Evolutionary conservation across 2,888 invertebrate genomes (phyloP).

Genomic region (Opisthograptis luteolata): DNA sequence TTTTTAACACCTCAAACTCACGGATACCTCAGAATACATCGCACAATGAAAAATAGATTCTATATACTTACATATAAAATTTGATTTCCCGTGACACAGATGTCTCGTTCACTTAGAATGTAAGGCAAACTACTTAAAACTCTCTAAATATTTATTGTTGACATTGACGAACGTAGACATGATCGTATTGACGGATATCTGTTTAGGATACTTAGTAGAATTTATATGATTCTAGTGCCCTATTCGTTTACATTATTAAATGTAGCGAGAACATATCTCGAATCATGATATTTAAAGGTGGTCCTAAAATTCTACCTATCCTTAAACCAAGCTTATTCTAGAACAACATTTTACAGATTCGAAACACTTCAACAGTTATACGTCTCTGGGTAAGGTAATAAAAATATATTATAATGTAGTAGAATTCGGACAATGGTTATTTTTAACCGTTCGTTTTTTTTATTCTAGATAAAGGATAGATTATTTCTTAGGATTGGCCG

Average conservation of each 20-base stretch:
- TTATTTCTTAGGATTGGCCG: background rate
- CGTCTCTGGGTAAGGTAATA: too few relatives aligned
- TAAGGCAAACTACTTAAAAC: constrained; percentile 13
- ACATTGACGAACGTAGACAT: constrained; percentile 14
- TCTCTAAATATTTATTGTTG: too few relatives aligned
- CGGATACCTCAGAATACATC: constrained; percentile 23
- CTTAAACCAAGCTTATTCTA: background rate
- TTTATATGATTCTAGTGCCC: constrained; percentile 21
- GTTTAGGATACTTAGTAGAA: constrained; percentile 28
- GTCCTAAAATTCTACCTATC: constrained; percentile 7
- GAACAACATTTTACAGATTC: too few relatives aligned
- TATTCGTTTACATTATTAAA: constrained; percentile 24
- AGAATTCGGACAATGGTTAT: too few relatives aligned
- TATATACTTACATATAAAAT: constrained; percentile 21
- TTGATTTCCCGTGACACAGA: constrained; percentile 30
- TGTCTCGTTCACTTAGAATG: constrained; percentile 10
- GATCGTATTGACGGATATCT: constrained; percentile 2
- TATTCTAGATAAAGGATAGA: constrained; percentile 1
- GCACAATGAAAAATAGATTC: constrained; percentile 31
- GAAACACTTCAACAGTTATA: too few relatives aligned
- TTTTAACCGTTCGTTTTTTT: too few relatives aligned
- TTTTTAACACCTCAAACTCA: constrained; percentile 18
- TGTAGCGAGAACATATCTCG: constrained; percentile 41
- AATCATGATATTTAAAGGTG: constrained; percentile 42
- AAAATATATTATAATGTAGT: background rate